Evolutionary conservation across 2,113 vertebrate species (phyloP).

Genomic region (Cavia aperea): DNA sequence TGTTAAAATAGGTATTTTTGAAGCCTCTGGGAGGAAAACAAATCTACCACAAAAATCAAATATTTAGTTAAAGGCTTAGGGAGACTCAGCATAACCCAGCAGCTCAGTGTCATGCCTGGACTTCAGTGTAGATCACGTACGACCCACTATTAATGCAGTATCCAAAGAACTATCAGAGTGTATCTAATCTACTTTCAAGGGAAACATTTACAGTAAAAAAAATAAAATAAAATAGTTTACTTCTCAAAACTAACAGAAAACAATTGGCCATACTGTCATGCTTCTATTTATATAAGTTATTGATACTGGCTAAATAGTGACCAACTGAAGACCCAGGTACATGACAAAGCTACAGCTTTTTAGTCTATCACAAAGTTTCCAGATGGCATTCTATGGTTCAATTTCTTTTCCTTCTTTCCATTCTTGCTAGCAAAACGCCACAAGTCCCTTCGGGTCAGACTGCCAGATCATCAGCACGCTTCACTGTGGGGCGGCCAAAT

Average conservation of each 20-base stretch:
- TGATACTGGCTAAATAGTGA: not conserved
- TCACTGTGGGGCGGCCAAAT: not conserved
- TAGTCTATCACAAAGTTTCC: not conserved
- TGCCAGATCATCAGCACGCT: not conserved
- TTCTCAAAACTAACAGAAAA: not conserved
- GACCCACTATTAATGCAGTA: not conserved
- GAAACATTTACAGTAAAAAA: not conserved
- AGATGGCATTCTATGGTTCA: not conserved
- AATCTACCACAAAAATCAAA: not conserved
- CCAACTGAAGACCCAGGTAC: not conserved
- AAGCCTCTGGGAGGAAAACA: not conserved
- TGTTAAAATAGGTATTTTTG: not conserved
- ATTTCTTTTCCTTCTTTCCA: not conserved
- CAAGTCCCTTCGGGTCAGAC: not conserved
- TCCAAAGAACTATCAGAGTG: not conserved
- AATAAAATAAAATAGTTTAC: not conserved
- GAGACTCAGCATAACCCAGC: not conserved
- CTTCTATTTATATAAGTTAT: not conserved
- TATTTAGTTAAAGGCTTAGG: not conserved
- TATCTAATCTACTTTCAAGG: not conserved
- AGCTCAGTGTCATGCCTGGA: not conserved
- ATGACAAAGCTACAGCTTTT: not conserved
- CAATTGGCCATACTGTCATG: not conserved
- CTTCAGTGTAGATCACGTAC: not conserved
- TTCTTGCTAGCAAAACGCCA: not conserved